Percentiles rank a stretch among this genome's conserved stretches.
phyloP scores from a whole-genome alignment of 2,113 vertebrate genomes.

The Apeltes quadracus region DNA sequence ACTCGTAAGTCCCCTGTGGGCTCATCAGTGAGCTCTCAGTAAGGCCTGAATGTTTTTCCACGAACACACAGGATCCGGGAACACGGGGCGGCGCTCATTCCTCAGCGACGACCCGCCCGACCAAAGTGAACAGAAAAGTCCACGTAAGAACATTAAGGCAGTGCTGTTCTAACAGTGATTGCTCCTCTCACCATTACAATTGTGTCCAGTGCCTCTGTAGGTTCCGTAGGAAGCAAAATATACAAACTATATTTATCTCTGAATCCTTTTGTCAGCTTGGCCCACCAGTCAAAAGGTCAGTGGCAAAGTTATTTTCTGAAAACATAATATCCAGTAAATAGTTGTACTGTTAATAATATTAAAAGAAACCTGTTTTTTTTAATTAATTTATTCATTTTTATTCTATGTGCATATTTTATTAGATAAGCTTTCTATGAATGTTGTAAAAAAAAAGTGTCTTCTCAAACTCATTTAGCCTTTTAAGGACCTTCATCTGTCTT shows the following conservation, averaged over 20 bases:
- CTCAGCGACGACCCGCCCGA: slow-evolving; percentile 36
- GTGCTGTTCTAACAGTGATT: slow-evolving; percentile 34
- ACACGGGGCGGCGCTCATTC: slow-evolving; percentile 9
- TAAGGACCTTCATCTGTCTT: slow-evolving; percentile 31
- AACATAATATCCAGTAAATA: slow-evolving; percentile 55
- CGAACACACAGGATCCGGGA: slow-evolving; percentile 32
- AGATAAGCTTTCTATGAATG: slow-evolving; percentile 58
- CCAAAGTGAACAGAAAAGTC: slow-evolving; percentile 60
- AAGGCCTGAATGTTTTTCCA: slow-evolving; percentile 46
- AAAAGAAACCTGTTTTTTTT: slow-evolving; percentile 64
- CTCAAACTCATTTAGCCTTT: slow-evolving; percentile 61
- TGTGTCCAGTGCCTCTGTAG: slow-evolving; percentile 73
- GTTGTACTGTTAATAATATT: slow-evolving; percentile 64
- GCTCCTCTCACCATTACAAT: slow-evolving; percentile 49
- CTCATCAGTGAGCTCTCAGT: slow-evolving; percentile 26
- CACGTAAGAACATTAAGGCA: slow-evolving; percentile 25
- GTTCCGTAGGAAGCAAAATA: slow-evolving; percentile 61
- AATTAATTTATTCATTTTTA: slow-evolving; percentile 73
- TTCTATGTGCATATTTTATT: slow-evolving; percentile 71
- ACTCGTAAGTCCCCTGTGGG: slow-evolving; percentile 13
- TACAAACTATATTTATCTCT: slow-evolving; percentile 62
- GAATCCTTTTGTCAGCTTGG: too few relatives aligned
- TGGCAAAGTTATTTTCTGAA: slow-evolving; percentile 56
- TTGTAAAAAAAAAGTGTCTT: slow-evolving; percentile 43
- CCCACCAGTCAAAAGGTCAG: slow-evolving; percentile 66